Evolutionary conservation across 2,888 invertebrate genomes (phyloP), one percentile per base, ranked within the genome.

Genomic region (Erynnis tages): DNA sequence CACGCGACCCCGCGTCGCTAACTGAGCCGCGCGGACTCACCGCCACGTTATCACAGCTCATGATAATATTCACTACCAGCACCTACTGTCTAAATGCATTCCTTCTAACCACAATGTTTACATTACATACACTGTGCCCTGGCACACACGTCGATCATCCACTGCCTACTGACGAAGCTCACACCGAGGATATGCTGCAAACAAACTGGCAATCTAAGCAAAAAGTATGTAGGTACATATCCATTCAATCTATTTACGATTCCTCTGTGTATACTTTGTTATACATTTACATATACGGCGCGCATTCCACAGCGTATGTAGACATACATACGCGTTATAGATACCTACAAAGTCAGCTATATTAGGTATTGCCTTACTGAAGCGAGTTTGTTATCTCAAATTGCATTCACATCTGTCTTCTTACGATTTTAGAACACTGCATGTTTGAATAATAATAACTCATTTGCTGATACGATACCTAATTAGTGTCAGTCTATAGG

Each of bases 211-310:
- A 72, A 74, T 79, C 71, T 69, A 79, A 76, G 83, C 84, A 79
- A 83, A 83, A 82, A 78, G 72, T 76, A 71, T 63, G 71, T 81
- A 76, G 70, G 69, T 73, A 80, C 76, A 73, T 82, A 86, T 78
- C 80, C 82, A 86, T 87, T 86, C 85, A 86, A 83, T 88, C 86
- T 88, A 87, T 88, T 88, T 87, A 86, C 85, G 85, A 87, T 84
- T 80, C 84, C 71, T 69, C 76, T 73, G 71, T 73, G 71, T 82
- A 81, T 77, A 78, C 78, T 76, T 71, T 73, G 78, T 73, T 75
- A 78, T 67, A 71, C 67, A 68, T 70, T 61, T 59, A 59, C 61
- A 67, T 72, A 73, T 80, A 76, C 72, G 74, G 72, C 71, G 76
- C 82, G 80, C 87, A 87, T 88, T 86, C 85, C 86, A 76, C 74